Base-by-base conservation (phyloP, 2,113 vertebrate genomes). In the Poicephalus gulielmi region DNA sequence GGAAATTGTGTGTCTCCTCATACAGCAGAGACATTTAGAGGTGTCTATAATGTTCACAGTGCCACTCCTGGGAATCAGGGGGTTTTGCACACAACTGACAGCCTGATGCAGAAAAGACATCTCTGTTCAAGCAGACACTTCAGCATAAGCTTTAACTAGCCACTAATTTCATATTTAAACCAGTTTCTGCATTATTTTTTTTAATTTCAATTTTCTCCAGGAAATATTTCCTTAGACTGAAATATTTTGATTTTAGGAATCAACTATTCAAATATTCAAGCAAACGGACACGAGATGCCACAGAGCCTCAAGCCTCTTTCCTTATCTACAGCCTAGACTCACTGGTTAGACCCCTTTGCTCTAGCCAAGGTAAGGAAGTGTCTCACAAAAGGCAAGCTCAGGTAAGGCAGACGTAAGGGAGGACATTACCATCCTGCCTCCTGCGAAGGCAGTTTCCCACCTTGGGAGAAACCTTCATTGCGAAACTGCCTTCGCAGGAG, bases 1-100 rank as follows among this genome's bases (percentile, higher is more conserved):
- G 91, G 93, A 95, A 94, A 84, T 55, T 39, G 55, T 59, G 19
- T 62, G 49, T 92, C 22, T 81, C 70, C 46, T 63, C 83, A 50
- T 18, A 39, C 24, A 90, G 60, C 67, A 83, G 35, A 80, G 39
- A 37, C 19, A 50, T 70, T 86, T 74, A 62, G 83, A 88, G 43
- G 23, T 33, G 46, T 50, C 37, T 41, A 27, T 88, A 41, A 11
- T 6, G 11, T 41, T 90, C 17, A 0, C 30, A 11, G 64, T 39
- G 46, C 25, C 37, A n/a, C 53, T 83, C 67, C 13, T 70, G 68
- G 43, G 64, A 90, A 86, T 59, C 28, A 13, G 31, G 23, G 7
- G 2, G 4, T 81, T 88, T 64, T 87, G 30, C 52, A 55, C n/a
- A 35, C n/a, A 37, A 23, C 8, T 94, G 75, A 67, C 22, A 92